These are phyloP conservation scores for Heterotilapia buettikoferi DNA, from an alignment of 2,113 vertebrate species.

Conservation along the genomic window DNA sequence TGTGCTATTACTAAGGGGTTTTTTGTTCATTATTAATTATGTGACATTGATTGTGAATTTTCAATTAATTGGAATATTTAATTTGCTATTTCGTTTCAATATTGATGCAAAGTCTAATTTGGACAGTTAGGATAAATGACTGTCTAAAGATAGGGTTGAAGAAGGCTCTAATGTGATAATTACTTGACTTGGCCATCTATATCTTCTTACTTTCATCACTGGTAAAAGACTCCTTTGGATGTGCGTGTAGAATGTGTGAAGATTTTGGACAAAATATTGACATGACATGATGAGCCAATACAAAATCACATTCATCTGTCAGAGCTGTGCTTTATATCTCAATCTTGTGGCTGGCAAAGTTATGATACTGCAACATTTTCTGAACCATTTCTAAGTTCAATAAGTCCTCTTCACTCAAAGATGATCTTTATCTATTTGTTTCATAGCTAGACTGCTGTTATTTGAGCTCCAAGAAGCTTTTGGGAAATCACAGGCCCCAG, in stretches of 20 bases:
- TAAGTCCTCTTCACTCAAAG: background rate
- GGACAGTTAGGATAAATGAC: background rate
- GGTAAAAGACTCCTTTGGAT: conserved; percentile 1
- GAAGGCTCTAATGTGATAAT: background rate
- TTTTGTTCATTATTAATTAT: background rate
- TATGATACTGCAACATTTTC: background rate
- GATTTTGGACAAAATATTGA: background rate
- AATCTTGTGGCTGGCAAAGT: background rate
- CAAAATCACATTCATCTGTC: background rate
- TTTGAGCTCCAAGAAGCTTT: conserved; percentile 20
- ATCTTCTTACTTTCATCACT: background rate
- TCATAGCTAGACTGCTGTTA: background rate
- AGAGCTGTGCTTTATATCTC: background rate
- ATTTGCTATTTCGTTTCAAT: background rate
- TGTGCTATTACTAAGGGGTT: background rate
- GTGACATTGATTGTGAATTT: background rate
- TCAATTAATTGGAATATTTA: background rate
- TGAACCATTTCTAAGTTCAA: background rate
- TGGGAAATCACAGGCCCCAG: conserved; percentile 26
- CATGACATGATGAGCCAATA: background rate
- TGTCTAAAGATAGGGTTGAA: background rate
- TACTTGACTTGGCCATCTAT: background rate
- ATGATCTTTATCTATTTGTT: conserved; percentile 10
- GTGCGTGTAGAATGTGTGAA: background rate
- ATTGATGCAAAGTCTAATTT: background rate